Percentiles rank a stretch among this genome's conserved stretches.
Conservation (phyloP, 1,140 invertebrate genomes). For the Onthophagus taurus region DNA sequence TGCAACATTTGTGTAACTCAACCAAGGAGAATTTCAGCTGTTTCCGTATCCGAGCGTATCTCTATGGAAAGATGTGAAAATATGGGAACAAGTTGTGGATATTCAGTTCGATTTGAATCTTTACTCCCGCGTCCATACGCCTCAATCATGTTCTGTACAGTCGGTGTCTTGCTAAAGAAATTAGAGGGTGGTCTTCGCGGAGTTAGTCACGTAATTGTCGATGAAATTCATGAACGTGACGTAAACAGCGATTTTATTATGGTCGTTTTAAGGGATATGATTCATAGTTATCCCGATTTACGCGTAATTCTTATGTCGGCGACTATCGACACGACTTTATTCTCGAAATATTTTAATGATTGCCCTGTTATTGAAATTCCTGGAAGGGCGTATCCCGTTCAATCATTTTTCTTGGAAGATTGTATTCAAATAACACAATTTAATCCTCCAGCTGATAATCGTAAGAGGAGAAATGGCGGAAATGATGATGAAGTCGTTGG, state of each 20-base stretch:
- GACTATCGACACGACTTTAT: conserved; percentile 86
- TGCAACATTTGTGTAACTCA: conserved; percentile 89
- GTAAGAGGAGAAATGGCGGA: conserved; percentile 51
- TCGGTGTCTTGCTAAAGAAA: conserved; percentile 85
- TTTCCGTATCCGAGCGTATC: conserved; percentile 87
- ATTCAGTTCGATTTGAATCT: conserved; percentile 91
- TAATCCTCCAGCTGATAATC: conserved; percentile 57
- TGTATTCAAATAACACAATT: conserved; percentile 75
- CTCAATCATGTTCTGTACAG: conserved; percentile 89
- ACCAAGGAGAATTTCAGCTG: conserved; percentile 87
- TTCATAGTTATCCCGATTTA: conserved; percentile 79
- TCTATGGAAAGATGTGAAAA: conserved; percentile 78
- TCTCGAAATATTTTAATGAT: conserved; percentile 83
- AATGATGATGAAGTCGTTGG: conserved; percentile 44
- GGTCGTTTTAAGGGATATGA: conserved; percentile 86
- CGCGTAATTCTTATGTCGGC: conserved; percentile 96
- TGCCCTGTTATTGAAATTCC: conserved; percentile 76
- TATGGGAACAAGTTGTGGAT: conserved; percentile 72
- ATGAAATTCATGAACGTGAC: conserved; percentile 97
- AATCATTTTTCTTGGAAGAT: conserved; percentile 87
- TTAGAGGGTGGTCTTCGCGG: conserved; percentile 78
- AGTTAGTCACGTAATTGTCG: conserved; percentile 86
- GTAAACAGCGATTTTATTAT: conserved; percentile 95
- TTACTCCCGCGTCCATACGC: conserved; percentile 83
- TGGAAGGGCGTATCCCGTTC: conserved; percentile 70